Evolutionary conservation across 2,113 vertebrate species (phyloP).

Genomic region (Perca schrenkii): DNA sequence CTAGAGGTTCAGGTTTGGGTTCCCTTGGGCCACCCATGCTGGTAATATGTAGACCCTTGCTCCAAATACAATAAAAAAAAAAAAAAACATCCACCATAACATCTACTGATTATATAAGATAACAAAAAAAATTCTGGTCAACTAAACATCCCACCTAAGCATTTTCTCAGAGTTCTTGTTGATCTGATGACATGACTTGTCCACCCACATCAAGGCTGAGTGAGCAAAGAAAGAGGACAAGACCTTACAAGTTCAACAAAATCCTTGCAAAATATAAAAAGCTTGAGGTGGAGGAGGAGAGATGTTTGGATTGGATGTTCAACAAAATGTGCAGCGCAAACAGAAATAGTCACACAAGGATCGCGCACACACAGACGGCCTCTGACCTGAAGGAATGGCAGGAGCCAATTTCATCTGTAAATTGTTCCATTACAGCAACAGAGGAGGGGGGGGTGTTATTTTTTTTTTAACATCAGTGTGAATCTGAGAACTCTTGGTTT

Average conservation of each 20-base stretch:
- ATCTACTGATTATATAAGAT: slow-evolving; percentile 4
- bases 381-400: slow-evolving; percentile 28
- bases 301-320: slow-evolving; percentile 38
- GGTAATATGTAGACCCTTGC: background rate
- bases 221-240: slow-evolving; percentile 58
- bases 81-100: slow-evolving; percentile 22
- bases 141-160: slow-evolving; percentile 7
- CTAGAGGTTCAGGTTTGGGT: background rate
- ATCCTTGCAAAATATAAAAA: slow-evolving; percentile 45
- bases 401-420: slow-evolving; percentile 43
- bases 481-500: slow-evolving; percentile 71
- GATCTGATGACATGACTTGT: slow-evolving; percentile 34
- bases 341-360: slow-evolving; percentile 51
- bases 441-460: slow-evolving; percentile 24
- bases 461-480: slow-evolving; percentile 72
- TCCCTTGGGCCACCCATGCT: slow-evolving; percentile 35
- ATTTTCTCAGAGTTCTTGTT: slow-evolving; percentile 37
- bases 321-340: slow-evolving; percentile 66
- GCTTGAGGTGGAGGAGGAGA: slow-evolving; percentile 20
- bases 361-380: slow-evolving; percentile 3
- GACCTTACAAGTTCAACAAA: slow-evolving; percentile 70
- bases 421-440: slow-evolving; percentile 69
- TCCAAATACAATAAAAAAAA: slow-evolving; percentile 14
- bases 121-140: slow-evolving; percentile 1
- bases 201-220: slow-evolving; percentile 64